Percentiles rank a stretch among this genome's conserved stretches.
Conservation (phyloP, 2,888 invertebrate genomes). For the Aphidius colemani region DNA sequence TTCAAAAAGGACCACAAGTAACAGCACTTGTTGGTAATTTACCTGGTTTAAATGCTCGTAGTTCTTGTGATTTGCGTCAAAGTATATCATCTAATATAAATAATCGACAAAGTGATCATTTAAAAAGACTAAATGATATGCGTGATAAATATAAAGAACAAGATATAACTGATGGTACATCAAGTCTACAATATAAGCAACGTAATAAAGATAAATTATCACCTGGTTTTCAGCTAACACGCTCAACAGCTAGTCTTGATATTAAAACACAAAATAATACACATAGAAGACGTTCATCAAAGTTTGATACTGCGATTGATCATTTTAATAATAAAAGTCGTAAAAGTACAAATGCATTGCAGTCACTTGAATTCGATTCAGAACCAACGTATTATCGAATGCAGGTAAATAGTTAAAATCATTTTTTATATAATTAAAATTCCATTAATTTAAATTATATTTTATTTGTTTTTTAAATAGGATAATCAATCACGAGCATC, state of each 20-base stretch:
- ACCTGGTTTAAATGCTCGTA: constrained; percentile 63
- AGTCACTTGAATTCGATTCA: constrained; percentile 79
- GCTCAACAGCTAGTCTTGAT: constrained; percentile 53
- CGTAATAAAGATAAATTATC: constrained; percentile 48
- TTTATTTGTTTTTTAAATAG: constrained; percentile 34
- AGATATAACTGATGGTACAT: constrained; percentile 62
- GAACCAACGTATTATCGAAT: constrained; percentile 67
- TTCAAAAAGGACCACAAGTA: constrained; percentile 80
- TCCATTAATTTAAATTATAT: neutral
- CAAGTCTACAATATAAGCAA: constrained; percentile 64
- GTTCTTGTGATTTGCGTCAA: constrained; percentile 47
- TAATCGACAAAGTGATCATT: constrained; percentile 41
- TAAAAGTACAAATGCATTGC: constrained; percentile 43
- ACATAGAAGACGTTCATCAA: constrained; percentile 43
- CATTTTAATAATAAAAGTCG: constrained; percentile 45
- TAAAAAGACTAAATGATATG: constrained; percentile 38
- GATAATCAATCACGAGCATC: constrained; percentile 49
- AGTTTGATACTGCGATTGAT: constrained; percentile 47
- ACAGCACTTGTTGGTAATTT: constrained; percentile 73
- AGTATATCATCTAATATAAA: constrained; percentile 47
- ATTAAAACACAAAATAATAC: constrained; percentile 40
- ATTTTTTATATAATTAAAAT: neutral
- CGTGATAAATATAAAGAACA: constrained; percentile 54
- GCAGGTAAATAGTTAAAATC: constrained; percentile 48
- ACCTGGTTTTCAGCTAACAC: constrained; percentile 43